phyloP scores from a whole-genome alignment of 2,888 invertebrate species.

The Bimastos eiseni region DNA sequence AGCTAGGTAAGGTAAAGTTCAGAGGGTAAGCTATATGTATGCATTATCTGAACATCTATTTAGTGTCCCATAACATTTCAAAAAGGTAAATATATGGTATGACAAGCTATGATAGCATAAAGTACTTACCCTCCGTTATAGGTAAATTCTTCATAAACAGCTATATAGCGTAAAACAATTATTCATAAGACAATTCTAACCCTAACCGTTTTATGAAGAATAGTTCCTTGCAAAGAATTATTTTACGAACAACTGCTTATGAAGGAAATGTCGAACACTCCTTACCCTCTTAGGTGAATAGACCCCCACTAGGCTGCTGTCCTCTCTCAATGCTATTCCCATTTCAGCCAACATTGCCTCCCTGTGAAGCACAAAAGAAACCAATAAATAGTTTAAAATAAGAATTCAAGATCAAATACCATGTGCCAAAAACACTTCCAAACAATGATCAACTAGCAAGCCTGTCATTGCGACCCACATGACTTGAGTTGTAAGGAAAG shows the following conservation, averaged over 20 bases:
- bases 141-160: too few relatives aligned
- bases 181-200: too few relatives aligned
- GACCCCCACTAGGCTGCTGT: constrained; percentile 95
- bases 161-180: too few relatives aligned
- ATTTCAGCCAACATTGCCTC: constrained; percentile 81
- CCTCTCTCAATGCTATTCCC: constrained; percentile 89
- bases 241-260: too few relatives aligned
- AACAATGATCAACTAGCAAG: not conserved
- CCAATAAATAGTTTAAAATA: not conserved
- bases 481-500: not conserved
- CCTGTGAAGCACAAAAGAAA: constrained; percentile 8
- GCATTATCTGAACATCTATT: not conserved
- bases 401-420: too few relatives aligned
- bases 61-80: too few relatives aligned
- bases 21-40: not conserved
- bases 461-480: not conserved
- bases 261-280: too few relatives aligned
- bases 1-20: not conserved
- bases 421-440: not conserved
- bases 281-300: constrained; percentile 90
- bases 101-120: not conserved
- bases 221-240: too few relatives aligned
- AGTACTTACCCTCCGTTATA: too few relatives aligned
- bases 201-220: too few relatives aligned
- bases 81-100: not conserved